Percentiles rank a stretch among this genome's conserved stretches.
phyloP scores from a whole-genome alignment of 2,797 vertebrate species.

The Synaphobranchus kaupii region DNA sequence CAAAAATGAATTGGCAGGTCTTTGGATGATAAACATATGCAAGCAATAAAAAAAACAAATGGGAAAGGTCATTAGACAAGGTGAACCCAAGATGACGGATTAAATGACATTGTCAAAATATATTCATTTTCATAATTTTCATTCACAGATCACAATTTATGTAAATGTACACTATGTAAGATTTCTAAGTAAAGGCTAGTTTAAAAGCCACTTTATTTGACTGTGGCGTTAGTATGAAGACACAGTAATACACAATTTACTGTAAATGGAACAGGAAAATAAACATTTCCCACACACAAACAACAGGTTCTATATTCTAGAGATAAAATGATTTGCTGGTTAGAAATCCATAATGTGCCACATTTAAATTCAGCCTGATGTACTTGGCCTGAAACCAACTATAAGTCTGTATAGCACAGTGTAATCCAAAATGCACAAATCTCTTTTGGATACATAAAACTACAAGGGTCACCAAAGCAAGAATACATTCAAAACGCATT shows the following conservation, averaged over 20 bases:
- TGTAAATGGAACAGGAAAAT: slow-evolving; percentile 5
- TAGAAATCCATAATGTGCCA: not conserved
- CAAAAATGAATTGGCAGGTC: no score
- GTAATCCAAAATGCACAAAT: not conserved
- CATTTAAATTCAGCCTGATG: not conserved
- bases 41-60: no score
- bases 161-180: not conserved
- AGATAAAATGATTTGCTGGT: not conserved
- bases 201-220: not conserved
- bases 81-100: no score
- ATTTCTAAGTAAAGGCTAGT: not conserved
- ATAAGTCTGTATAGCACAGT: not conserved
- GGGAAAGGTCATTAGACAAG: no score
- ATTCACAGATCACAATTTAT: no score
- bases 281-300: not conserved
- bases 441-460: not conserved
- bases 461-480: not conserved
- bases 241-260: not conserved
- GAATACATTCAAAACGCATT: not conserved
- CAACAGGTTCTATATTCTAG: not conserved
- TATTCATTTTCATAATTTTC: no score
- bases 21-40: no score
- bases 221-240: not conserved
- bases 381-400: not conserved
- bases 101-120: no score